Evolutionary conservation across 2,797 vertebrate genomes (phyloP), one percentile per base, ranked within the genome.

Genomic region (Pangasius djambal): DNA sequence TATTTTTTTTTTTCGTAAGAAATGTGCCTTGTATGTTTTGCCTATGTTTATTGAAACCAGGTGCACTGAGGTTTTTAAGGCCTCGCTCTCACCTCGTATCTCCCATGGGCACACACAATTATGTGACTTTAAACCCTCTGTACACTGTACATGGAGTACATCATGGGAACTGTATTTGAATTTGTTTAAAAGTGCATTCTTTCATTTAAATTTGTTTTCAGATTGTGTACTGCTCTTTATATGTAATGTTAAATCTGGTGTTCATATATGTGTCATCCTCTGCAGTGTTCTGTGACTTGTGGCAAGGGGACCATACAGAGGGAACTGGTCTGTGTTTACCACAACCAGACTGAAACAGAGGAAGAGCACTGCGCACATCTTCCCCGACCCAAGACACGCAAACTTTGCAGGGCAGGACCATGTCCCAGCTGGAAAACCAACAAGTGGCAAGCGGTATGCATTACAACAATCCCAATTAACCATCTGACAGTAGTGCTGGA

Each of bases 251-350:
- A 84, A 52, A 50, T 28, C 86, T 88, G 69, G 70, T 25, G 9
- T 77, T 83, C 1, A 37, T 75, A 78, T 81, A 65, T 81, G 48
- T 89, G 10, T 87, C 44, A 20, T 89, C 59, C 70, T 91, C 90
- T 92, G 44, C 92, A 99, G 98, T 99, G 98, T 89, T 98, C 98
- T 87, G 97, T 97, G 92, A 97, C 97, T 88, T 99, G 98, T 93
- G 98, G 98, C 48, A 97, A 95, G 84, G 98, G 98, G 78, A 94
- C 95, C 92, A 98, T 98, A 93, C 94, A 96, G 88, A 97, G 98
- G 34, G 96, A 97, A 75, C 94, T 99, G 18, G 85, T 94, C 91
- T 99, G 98, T 83, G 89, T 96, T 90, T 93, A 96, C 89, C 95
- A 93, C 87, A 96, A 96, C 89, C 96, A 96, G 91, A 93, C 87